Conservation (phyloP, 2,113 vertebrate genomes). For the Clarias gariepinus region DNA sequence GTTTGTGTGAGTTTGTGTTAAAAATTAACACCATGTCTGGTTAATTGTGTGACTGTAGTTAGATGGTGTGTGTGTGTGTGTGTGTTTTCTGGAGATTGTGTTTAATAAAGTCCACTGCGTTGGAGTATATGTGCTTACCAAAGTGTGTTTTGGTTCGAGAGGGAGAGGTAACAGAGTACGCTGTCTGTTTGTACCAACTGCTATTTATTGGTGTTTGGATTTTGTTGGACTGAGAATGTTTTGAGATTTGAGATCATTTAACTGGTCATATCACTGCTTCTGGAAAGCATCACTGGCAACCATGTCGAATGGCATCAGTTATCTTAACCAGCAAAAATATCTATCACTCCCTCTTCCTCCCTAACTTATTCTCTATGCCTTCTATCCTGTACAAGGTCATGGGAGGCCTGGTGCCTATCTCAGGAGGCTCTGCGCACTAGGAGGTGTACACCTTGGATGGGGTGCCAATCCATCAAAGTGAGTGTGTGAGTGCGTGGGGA, state of each 20-base stretch:
- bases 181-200: neutral
- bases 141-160: neutral
- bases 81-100: neutral
- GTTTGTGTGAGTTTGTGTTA: neutral
- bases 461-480: no score
- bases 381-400: no score
- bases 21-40: neutral
- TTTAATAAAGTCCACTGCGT: slow-evolving; percentile 1
- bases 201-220: neutral
- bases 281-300: neutral
- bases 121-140: neutral
- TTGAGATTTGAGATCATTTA: neutral
- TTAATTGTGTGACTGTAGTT: neutral
- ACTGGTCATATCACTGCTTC: neutral
- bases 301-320: neutral
- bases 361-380: no score
- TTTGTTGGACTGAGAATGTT: neutral
- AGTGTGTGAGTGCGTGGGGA: no score
- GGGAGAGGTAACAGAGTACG: neutral
- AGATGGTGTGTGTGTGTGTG: neutral
- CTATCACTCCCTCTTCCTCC: no score
- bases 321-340: neutral
- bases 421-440: no score
- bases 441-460: no score
- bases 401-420: no score